Percentiles rank a stretch among this genome's conserved stretches.
Conservation (phyloP, 2,888 invertebrate species). For the Aphelenchoides bicaudatus region DNA sequence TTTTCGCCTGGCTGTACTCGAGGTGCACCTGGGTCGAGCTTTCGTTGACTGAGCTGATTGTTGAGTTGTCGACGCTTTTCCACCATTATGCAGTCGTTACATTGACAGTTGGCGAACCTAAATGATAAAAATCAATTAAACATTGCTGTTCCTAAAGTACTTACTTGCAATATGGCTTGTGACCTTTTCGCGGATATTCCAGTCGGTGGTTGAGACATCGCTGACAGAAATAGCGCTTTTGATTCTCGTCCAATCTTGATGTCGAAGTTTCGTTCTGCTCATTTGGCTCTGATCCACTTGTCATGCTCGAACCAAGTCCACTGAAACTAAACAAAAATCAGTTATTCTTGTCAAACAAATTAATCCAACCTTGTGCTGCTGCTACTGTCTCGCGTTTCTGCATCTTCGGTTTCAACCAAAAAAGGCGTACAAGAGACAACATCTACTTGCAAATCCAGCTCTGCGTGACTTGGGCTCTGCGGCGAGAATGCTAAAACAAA, state of each 20-base stretch:
- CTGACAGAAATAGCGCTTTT: slow-evolving; percentile 57
- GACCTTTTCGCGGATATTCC: slow-evolving; percentile 54
- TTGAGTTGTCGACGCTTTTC: slow-evolving; percentile 55
- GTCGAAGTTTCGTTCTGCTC: too few species aligned
- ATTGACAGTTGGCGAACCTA: slow-evolving; percentile 49
- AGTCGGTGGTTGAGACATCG: slow-evolving; percentile 56
- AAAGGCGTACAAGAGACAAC: too few species aligned
- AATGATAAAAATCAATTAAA: slow-evolving; percentile 11
- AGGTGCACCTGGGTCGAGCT: slow-evolving; percentile 22
- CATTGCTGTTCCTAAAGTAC: slow-evolving; percentile 13
- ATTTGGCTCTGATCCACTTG: too few species aligned
- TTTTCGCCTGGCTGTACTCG: slow-evolving; percentile 24
- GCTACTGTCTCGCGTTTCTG: too few species aligned
- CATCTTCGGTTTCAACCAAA: too few species aligned
- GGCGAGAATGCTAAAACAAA: too few species aligned
- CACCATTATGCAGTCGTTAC: slow-evolving; percentile 54
- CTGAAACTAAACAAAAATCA: too few species aligned
- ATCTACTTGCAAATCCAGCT: too few species aligned
- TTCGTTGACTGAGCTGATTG: slow-evolving; percentile 45
- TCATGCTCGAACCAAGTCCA: too few species aligned
- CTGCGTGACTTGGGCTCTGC: too few species aligned
- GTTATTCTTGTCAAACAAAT: too few species aligned
- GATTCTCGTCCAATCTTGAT: slow-evolving; percentile 15
- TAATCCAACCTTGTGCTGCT: too few species aligned
- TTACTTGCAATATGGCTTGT: slow-evolving; percentile 55